Percentiles rank a stretch among this genome's conserved stretches.
phyloP scores from a whole-genome alignment of 2,888 invertebrate species.

The Andrena fulva region DNA sequence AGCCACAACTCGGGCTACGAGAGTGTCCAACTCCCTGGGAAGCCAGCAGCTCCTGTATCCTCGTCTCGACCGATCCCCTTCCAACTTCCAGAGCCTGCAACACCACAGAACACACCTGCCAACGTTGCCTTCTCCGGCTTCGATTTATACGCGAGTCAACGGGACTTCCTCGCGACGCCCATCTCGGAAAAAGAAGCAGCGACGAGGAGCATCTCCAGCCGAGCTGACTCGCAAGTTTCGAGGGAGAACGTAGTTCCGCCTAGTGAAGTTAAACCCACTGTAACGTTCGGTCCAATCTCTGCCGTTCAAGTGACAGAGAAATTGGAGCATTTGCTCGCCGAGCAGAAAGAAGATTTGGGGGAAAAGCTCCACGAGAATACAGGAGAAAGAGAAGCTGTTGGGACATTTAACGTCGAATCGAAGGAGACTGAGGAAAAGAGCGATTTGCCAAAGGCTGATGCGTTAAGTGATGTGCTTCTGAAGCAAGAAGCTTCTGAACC shows the following conservation, averaged over 20 bases:
- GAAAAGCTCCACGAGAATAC: conserved; percentile 18
- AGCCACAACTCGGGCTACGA: conserved; percentile 55
- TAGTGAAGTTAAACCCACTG: conserved; percentile 7
- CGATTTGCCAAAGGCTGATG: conserved; percentile 61
- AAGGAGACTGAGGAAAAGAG: conserved; percentile 66
- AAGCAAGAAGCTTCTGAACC: conserved; percentile 25
- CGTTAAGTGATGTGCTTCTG: conserved; percentile 35
- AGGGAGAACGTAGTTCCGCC: not conserved
- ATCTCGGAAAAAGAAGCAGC: conserved; percentile 22
- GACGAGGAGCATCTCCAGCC: not conserved
- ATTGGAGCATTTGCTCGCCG: conserved; percentile 79
- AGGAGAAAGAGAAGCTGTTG: not conserved
- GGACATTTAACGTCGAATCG: conserved; percentile 9
- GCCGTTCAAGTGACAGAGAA: conserved; percentile 80
- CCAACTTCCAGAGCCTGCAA: conserved; percentile 76
- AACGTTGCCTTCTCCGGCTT: conserved; percentile 75
- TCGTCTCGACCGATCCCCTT: conserved; percentile 76
- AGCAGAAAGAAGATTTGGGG: conserved; percentile 72
- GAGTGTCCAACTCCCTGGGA: conserved; percentile 4
- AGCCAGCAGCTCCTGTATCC: conserved; percentile 41
- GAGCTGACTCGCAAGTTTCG: conserved; percentile 6
- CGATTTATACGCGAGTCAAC: conserved; percentile 63
- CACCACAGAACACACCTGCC: conserved; percentile 82
- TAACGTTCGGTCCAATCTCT: conserved; percentile 76
- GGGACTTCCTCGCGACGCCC: conserved; percentile 25